These are phyloP conservation scores for Cydia fagiglandana DNA, from an alignment of 1,140 invertebrate species.

Conservation along the genomic window DNA sequence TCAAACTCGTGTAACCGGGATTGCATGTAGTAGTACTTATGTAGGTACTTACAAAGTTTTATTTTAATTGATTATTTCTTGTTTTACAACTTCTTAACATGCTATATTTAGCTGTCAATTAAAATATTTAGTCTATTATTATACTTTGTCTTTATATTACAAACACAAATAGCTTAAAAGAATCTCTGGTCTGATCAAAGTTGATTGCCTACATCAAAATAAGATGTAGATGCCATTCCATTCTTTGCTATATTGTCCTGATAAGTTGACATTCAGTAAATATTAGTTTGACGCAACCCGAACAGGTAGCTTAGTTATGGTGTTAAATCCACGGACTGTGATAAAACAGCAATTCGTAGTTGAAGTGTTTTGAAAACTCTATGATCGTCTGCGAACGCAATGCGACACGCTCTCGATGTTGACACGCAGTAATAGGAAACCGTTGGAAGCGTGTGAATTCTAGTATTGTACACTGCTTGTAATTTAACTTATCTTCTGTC, in stretches of 20 bases:
- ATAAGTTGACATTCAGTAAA: neutral
- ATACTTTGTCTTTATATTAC: too few relatives aligned
- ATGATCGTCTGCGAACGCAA: constrained; percentile 19
- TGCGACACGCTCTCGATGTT: constrained; percentile 24
- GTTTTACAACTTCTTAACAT: neutral
- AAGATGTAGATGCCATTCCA: too few relatives aligned
- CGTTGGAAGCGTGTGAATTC: constrained; percentile 16
- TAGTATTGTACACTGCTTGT: neutral
- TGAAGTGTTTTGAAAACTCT: constrained; percentile 24
- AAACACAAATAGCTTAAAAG: too few relatives aligned
- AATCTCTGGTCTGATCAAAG: too few relatives aligned
- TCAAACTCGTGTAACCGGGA: neutral
- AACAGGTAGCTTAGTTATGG: neutral
- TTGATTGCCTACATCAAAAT: too few relatives aligned
- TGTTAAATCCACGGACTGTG: neutral
- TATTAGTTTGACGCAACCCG: neutral
- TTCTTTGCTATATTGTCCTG: too few relatives aligned
- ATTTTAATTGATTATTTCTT: neutral
- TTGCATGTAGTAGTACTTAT: neutral
- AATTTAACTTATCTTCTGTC: neutral
- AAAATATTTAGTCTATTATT: neutral
- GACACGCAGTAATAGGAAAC: neutral
- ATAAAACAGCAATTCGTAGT: neutral
- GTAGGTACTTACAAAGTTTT: neutral
- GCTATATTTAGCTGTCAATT: neutral